These are phyloP conservation scores for Channallabes apus DNA, from an alignment of 2,797 vertebrate genomes.

Conservation along the genomic window DNA sequence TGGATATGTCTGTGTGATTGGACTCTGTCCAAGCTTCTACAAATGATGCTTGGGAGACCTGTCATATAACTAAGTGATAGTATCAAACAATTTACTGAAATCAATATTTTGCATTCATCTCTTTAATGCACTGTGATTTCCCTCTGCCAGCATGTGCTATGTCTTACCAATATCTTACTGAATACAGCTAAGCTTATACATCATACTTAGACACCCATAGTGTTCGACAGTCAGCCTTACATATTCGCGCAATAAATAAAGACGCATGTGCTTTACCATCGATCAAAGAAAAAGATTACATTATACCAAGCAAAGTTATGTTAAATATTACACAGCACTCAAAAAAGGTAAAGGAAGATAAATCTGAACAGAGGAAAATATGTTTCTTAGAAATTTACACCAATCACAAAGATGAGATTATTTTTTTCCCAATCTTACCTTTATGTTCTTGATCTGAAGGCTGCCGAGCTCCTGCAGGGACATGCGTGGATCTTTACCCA, in stretches of 20 bases:
- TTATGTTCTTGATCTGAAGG: constrained; percentile 88
- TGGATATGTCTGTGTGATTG: constrained; percentile 59
- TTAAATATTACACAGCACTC: neutral
- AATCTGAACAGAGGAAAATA: neutral
- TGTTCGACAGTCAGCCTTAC: constrained; percentile 32
- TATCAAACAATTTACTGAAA: constrained; percentile 71
- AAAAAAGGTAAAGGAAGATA: neutral
- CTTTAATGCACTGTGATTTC: constrained; percentile 62
- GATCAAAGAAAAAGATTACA: constrained; percentile 5
- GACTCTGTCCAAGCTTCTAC: constrained; percentile 62
- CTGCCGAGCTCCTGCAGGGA: constrained; percentile 92
- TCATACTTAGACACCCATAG: constrained; percentile 38
- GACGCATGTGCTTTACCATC: constrained; percentile 19
- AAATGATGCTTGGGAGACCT: constrained; percentile 65
- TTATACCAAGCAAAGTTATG: neutral
- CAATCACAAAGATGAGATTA: neutral
- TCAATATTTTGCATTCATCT: constrained; percentile 72
- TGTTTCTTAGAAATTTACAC: neutral
- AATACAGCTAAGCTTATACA: constrained; percentile 50
- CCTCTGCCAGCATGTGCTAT: constrained; percentile 57
- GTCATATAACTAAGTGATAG: constrained; percentile 70
- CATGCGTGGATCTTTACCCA: constrained; percentile 91
- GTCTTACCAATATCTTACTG: constrained; percentile 55
- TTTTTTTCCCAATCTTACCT: constrained; percentile 72
- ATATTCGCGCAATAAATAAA: constrained; percentile 32